A percentile compares a stretch with the other conserved stretches of the same genome.
Conservation (phyloP, 2,888 invertebrate species). For the Lymantria dispar region DNA sequence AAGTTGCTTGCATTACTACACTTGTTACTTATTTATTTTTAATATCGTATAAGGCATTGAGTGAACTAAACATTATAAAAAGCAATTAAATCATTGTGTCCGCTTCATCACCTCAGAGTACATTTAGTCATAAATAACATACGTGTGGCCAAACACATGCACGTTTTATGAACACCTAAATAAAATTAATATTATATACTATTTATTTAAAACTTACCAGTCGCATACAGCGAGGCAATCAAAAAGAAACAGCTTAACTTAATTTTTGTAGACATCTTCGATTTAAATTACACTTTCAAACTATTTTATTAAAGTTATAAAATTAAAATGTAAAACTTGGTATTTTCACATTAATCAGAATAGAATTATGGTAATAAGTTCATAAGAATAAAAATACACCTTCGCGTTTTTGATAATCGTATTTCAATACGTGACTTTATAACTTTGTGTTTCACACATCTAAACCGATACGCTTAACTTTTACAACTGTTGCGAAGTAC, state of each 20-base stretch:
- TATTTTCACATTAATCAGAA: slow-evolving; percentile 8
- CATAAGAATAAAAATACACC: neutral
- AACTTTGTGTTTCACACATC: slow-evolving; percentile 29
- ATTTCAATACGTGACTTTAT: slow-evolving; percentile 35
- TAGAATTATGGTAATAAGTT: neutral
- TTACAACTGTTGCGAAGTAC: slow-evolving; percentile 15
- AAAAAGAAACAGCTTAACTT: slow-evolving; percentile 47
- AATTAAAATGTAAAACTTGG: neutral
- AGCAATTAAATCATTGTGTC: too few relatives aligned
- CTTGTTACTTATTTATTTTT: neutral
- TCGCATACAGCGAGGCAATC: slow-evolving; percentile 40
- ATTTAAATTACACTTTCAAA: slow-evolving; percentile 1
- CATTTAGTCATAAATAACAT: too few relatives aligned
- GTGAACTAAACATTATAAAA: too few relatives aligned
- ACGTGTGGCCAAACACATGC: too few relatives aligned
- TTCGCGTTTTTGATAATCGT: slow-evolving; percentile 16
- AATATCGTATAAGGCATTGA: neutral
- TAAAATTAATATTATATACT: neutral
- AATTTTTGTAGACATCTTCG: slow-evolving; percentile 46
- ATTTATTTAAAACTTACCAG: slow-evolving; percentile 46
- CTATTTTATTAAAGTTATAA: slow-evolving; percentile 15
- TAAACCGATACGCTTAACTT: slow-evolving; percentile 11
- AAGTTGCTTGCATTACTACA: neutral
- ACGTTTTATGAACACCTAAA: neutral
- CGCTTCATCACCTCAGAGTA: too few relatives aligned